Evolutionary conservation across 2,888 invertebrate species (phyloP).

Genomic region (Lasioglossum lativentre): DNA sequence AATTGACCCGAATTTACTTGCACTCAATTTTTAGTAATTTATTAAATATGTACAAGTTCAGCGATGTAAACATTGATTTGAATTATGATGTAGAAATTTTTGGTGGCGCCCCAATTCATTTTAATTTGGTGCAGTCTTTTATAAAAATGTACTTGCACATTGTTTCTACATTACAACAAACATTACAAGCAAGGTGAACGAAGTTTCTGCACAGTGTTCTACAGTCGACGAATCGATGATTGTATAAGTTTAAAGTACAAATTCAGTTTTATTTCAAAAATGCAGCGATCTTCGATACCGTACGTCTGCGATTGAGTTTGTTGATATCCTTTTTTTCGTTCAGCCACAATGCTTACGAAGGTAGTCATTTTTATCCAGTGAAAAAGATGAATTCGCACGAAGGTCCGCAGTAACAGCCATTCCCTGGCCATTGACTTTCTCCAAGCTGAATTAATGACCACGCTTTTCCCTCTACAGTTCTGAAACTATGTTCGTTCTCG

Average conservation of each 20-base stretch:
- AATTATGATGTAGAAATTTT: too few species aligned
- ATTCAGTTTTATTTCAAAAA: neutral
- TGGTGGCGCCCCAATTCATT: too few species aligned
- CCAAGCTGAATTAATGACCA: slow-evolving; percentile 30
- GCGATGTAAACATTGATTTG: too few species aligned
- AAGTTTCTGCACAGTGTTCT: neutral
- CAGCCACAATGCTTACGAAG: neutral
- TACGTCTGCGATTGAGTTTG: neutral
- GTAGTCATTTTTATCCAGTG: neutral
- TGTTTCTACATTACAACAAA: neutral
- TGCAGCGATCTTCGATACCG: neutral
- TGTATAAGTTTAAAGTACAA: neutral
- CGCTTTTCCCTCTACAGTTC: neutral
- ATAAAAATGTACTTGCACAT: too few species aligned
- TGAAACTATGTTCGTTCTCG: neutral
- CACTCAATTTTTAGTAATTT: neutral
- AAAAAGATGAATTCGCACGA: neutral
- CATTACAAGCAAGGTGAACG: neutral
- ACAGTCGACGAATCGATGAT: neutral
- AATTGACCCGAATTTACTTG: neutral
- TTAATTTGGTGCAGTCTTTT: too few species aligned
- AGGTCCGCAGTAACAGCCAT: neutral
- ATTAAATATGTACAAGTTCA: neutral
- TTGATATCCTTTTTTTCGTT: neutral
- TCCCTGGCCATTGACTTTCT: neutral